Evolutionary conservation across 2,888 invertebrate genomes (phyloP), one percentile per base, ranked within the genome.

Genomic region (Harpagoxenus sublaevis): DNA sequence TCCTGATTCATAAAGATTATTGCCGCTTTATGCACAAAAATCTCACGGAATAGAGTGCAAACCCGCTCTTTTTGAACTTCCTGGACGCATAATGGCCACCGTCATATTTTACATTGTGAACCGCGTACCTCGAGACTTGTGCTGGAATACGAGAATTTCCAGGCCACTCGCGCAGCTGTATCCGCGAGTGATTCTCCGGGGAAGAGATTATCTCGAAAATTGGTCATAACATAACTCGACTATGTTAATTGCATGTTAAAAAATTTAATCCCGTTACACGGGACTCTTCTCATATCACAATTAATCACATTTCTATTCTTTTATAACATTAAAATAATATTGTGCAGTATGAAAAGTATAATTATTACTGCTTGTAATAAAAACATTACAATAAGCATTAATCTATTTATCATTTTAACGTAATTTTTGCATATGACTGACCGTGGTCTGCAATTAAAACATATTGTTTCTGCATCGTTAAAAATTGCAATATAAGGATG

Each of bases 131-230:
- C 60, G 79, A 81, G 73, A 73, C 60, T 60, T 28, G 57, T 23
- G 57, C 57, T 48, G 55, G 73, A 81, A 81, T 60, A 81, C 57
- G 79, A 73, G 79, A 81, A 81, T 81, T 81, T 81, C 79, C 71
- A 35, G 79, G 35, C 57, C 60, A 23, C 60, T 79, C 60, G 60
- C 48, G 73, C 79, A 81, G 73, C 39, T 81, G 60, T 81, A 81
- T 73, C 12, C 73, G 35, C 45, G 79, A 81, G 79, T 81, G 73
- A 81, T 81, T 60, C 79, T 57, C 79, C 18, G 12, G 73, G 73
- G 79, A 81, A 48, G 57, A 73, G 79, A 81, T 81, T 81, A 81
- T 51, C 79, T 81, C 73, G 79, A 81, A 73, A 81, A 81, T 81
- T 81, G 79, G 79, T 81, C 60, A 73, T 71, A 81, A 73, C 31